Evolutionary conservation across 2,888 invertebrate species (phyloP).

Genomic region (Alloplasta piceator): DNA sequence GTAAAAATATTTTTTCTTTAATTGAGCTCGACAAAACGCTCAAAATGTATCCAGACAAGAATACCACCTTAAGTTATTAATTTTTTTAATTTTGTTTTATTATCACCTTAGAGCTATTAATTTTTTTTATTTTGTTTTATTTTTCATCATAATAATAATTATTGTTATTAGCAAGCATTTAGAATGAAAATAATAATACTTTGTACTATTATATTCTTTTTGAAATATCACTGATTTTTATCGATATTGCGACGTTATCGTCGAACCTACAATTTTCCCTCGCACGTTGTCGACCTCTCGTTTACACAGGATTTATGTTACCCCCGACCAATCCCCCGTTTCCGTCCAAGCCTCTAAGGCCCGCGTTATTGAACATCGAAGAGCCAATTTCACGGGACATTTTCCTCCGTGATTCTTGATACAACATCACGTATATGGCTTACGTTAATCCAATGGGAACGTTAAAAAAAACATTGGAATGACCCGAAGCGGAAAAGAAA

Average conservation of each 20-base stretch:
- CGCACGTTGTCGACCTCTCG: background rate
- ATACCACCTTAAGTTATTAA: too few species aligned
- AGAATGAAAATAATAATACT: too few species aligned
- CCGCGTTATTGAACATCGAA: slow-evolving; percentile 18
- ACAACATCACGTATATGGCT: slow-evolving; percentile 4
- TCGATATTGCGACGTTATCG: slow-evolving; percentile 21
- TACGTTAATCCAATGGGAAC: slow-evolving; percentile 23
- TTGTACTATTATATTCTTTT: too few species aligned
- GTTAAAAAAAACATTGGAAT: slow-evolving; percentile 1
- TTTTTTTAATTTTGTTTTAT: too few species aligned
- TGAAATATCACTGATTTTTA: background rate
- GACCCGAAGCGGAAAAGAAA: background rate
- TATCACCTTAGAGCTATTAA: too few species aligned
- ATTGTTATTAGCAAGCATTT: too few species aligned
- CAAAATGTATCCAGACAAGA: too few species aligned
- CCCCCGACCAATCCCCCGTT: background rate
- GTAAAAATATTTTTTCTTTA: too few species aligned
- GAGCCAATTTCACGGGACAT: slow-evolving; percentile 10
- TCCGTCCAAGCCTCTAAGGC: background rate
- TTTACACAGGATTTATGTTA: slow-evolving; percentile 8
- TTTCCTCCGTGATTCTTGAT: slow-evolving; percentile 1
- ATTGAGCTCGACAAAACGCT: too few species aligned
- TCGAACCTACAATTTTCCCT: background rate
- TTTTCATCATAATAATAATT: too few species aligned
- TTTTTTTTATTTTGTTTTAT: too few species aligned